Percentiles rank a stretch among this genome's conserved stretches.
Evolutionary conservation across 1,140 invertebrate genomes (phyloP).

Genomic region (Holcopasites calliopsidis): DNA sequence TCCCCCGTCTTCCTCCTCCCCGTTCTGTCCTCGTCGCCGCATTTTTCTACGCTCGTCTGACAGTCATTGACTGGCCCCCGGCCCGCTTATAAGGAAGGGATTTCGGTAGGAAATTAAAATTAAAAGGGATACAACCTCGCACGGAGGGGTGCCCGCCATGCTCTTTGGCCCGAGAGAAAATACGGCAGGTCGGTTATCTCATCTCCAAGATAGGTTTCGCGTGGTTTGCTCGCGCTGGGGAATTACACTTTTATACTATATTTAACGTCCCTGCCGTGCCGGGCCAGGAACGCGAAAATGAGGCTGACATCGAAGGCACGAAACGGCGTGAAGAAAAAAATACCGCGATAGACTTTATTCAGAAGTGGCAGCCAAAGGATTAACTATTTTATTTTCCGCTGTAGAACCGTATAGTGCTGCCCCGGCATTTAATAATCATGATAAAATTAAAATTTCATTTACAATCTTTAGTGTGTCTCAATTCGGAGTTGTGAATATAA

Average conservation of each 20-base stretch:
- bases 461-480: too few relatives aligned
- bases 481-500: too few relatives aligned
- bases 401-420: too few relatives aligned
- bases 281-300: neutral
- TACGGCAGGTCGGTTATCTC: conserved; percentile 39
- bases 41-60: conserved; percentile 46
- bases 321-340: neutral
- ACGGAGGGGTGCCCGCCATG: conserved; percentile 49
- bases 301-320: neutral
- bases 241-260: conserved; percentile 15
- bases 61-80: conserved; percentile 53
- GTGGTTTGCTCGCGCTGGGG: neutral
- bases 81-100: conserved; percentile 64
- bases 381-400: too few relatives aligned
- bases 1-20: neutral
- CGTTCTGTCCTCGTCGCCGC: conserved; percentile 23
- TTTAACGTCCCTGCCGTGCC: neutral
- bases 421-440: too few relatives aligned
- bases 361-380: too few relatives aligned
- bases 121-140: conserved; percentile 65
- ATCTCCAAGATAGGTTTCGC: conserved; percentile 41
- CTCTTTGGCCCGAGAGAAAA: conserved; percentile 54
- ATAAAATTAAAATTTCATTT: too few relatives aligned
- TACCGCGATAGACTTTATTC: neutral
- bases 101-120: conserved; percentile 75